phyloP scores from a whole-genome alignment of 2,797 vertebrate species.

The Cetoscarus ocellatus region DNA sequence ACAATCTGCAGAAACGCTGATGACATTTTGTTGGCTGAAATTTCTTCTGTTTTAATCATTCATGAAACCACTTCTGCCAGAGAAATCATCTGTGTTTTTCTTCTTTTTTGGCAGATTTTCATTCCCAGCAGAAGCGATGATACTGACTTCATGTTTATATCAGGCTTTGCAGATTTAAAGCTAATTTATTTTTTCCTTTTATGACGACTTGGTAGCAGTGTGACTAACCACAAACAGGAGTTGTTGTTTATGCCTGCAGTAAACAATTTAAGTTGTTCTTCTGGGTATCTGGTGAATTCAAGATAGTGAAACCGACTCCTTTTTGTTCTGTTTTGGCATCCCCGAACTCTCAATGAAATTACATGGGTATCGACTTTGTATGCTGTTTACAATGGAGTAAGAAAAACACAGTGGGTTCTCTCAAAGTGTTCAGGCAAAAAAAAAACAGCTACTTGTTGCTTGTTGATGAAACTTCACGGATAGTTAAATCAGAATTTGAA shows the following conservation, averaged over 20 bases:
- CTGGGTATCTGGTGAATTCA: too few species aligned
- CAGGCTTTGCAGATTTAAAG: conserved; percentile 2
- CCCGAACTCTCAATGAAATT: too few species aligned
- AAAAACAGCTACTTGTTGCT: too few species aligned
- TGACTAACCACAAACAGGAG: not conserved
- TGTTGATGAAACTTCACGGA: too few species aligned
- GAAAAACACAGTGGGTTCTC: too few species aligned
- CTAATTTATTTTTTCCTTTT: not conserved
- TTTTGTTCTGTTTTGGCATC: too few species aligned
- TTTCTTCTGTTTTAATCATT: conserved; percentile 21
- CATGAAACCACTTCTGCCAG: conserved; percentile 8
- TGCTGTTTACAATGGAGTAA: too few species aligned
- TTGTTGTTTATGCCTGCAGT: not conserved
- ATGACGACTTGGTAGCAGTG: not conserved
- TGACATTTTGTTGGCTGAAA: conserved; percentile 33
- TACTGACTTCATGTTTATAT: not conserved
- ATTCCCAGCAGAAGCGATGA: not conserved
- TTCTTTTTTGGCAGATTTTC: not conserved
- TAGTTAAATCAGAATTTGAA: too few species aligned
- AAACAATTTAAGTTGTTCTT: too few species aligned
- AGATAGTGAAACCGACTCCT: too few species aligned
- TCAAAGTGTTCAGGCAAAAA: too few species aligned
- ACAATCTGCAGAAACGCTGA: conserved; percentile 30
- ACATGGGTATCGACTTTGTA: too few species aligned
- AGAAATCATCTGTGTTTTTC: conserved; percentile 1